phyloP scores from a whole-genome alignment of 2,888 invertebrate species.

The Scaptomyza polygonia region DNA sequence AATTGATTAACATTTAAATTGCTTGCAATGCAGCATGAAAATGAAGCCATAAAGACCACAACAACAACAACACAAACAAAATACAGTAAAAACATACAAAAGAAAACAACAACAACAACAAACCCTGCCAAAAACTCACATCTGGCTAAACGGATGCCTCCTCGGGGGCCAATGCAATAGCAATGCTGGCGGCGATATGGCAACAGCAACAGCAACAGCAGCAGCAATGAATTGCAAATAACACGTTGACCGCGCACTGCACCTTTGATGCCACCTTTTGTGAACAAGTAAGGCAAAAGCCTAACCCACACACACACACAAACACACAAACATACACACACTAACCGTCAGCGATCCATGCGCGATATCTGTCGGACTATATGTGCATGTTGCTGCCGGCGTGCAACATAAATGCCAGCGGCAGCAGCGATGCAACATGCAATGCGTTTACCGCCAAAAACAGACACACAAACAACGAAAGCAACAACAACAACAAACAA shows the following conservation, averaged over 20 bases:
- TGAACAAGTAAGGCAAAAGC: conserved; percentile 65
- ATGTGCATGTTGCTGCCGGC: conserved; percentile 63
- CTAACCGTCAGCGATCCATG: conserved; percentile 20
- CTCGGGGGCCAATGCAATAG: conserved; percentile 19
- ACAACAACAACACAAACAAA: conserved; percentile 23
- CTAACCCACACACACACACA: conserved; percentile 35
- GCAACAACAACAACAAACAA: conserved; percentile 36
- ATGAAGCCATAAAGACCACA: conserved; percentile 50
- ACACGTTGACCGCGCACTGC: conserved; percentile 78
- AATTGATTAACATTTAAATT: conserved; percentile 79
- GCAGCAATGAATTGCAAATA: conserved; percentile 77
- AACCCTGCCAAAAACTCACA: conserved; percentile 38
- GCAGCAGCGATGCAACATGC: conserved; percentile 65
- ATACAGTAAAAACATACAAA: too few species aligned
- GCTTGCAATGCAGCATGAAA: conserved; percentile 68
- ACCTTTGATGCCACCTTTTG: conserved; percentile 78
- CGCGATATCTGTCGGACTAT: conserved; percentile 67
- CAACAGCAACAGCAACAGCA: conserved; percentile 39
- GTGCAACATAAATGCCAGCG: conserved; percentile 71
- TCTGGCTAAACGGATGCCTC: conserved; percentile 47
- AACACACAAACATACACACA: conserved; percentile 10
- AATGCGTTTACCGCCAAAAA: conserved; percentile 77
- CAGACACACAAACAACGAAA: conserved; percentile 58
- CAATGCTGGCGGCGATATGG: conserved; percentile 23
- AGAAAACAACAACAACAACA: too few species aligned